Conservation (phyloP, 2,888 invertebrate genomes). For the Alcis repandata region DNA sequence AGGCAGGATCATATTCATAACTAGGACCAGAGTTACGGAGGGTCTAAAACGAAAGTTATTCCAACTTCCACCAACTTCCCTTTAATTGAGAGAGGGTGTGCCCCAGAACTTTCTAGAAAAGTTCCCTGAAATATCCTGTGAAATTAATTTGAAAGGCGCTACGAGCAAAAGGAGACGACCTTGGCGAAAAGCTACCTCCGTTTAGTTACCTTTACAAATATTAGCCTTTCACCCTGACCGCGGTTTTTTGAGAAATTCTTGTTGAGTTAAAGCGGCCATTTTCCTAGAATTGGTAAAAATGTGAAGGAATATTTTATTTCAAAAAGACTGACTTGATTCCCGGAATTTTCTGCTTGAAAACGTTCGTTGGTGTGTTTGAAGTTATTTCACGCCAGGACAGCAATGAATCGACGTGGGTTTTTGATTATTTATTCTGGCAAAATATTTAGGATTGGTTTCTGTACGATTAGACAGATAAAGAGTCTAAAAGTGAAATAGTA, state of each 20-base stretch:
- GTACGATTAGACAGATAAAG: too few species aligned
- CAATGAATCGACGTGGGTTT: neutral
- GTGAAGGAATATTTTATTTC: neutral
- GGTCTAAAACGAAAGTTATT: slow-evolving; percentile 47
- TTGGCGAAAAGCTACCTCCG: slow-evolving; percentile 9
- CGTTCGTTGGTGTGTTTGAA: neutral
- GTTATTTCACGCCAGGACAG: neutral
- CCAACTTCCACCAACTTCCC: slow-evolving; percentile 40
- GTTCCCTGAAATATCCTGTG: slow-evolving; percentile 41
- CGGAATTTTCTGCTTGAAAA: neutral
- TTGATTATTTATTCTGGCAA: neutral
- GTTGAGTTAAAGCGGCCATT: slow-evolving; percentile 3
- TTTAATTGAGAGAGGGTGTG: slow-evolving; percentile 47
- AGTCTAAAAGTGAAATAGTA: too few species aligned
- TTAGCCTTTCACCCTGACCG: slow-evolving; percentile 26
- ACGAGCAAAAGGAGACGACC: slow-evolving; percentile 29
- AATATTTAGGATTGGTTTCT: too few species aligned
- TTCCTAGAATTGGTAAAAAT: neutral
- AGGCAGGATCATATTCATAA: slow-evolving; percentile 43
- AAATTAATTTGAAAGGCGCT: slow-evolving; percentile 45
- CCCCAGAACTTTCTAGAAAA: slow-evolving; percentile 34
- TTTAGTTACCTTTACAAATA: slow-evolving; percentile 31
- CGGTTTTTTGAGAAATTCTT: slow-evolving; percentile 6
- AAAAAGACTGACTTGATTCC: neutral
- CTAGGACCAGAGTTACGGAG: slow-evolving; percentile 29